phyloP scores from a whole-genome alignment of 1,140 invertebrate species.

The Orchestia grillus region DNA sequence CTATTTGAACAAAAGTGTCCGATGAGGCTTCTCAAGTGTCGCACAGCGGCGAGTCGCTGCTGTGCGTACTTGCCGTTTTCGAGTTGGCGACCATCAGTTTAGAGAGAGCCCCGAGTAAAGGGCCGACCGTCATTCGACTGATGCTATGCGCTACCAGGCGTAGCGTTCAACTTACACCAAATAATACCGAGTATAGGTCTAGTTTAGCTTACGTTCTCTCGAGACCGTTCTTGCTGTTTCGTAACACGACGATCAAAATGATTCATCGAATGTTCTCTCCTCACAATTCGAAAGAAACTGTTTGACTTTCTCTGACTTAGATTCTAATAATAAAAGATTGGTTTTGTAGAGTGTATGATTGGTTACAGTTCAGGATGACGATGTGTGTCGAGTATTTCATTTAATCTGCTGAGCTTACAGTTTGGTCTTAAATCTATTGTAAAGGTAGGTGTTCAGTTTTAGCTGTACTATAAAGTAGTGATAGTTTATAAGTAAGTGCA shows the following conservation, averaged over 20 bases:
- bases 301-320: slow-evolving; percentile 38
- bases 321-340: neutral
- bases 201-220: slow-evolving; percentile 34
- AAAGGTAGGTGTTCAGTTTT: slow-evolving; percentile 55
- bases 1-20: neutral
- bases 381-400: slow-evolving; percentile 40
- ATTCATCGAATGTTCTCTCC: slow-evolving; percentile 48
- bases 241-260: slow-evolving; percentile 44
- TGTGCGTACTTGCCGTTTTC: neutral
- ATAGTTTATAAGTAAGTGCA: slow-evolving; percentile 47
- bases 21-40: neutral
- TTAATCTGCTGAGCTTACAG: slow-evolving; percentile 30
- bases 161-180: slow-evolving; percentile 45
- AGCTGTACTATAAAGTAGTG: slow-evolving; percentile 34
- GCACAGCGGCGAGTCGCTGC: neutral
- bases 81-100: neutral
- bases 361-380: slow-evolving; percentile 19
- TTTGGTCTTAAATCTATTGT: slow-evolving; percentile 49
- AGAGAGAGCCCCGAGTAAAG: neutral
- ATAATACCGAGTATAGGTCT: slow-evolving; percentile 45
- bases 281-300: neutral
- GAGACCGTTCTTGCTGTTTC: slow-evolving; percentile 14
- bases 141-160: neutral
- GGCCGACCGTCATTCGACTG: slow-evolving; percentile 1
- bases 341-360: slow-evolving; percentile 49